Percentiles rank a stretch among this genome's conserved stretches.
phyloP scores from a whole-genome alignment of 2,113 vertebrate species.

The Hipposideros armiger region DNA sequence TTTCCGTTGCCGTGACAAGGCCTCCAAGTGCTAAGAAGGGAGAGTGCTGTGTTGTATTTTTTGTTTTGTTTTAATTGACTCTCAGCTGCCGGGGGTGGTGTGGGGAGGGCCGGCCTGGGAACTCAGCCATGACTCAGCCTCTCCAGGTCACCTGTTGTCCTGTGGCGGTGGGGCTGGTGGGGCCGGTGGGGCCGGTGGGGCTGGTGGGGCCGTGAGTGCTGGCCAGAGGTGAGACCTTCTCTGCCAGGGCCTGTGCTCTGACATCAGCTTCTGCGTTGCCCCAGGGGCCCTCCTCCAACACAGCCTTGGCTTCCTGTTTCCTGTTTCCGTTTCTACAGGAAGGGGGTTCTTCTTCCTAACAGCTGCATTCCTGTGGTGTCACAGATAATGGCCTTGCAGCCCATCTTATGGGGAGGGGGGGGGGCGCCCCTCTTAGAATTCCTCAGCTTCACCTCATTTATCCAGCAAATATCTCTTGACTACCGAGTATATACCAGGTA shows the following conservation, averaged over 20 bases:
- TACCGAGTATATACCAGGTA: not conserved
- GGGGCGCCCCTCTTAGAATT: not conserved
- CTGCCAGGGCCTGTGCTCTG: not conserved
- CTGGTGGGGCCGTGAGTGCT: no score
- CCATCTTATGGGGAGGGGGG: not conserved
- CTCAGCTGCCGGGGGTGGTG: not conserved
- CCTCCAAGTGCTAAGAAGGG: conserved; percentile 47
- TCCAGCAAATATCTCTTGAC: fast-evolving
- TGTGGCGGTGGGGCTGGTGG: no score
- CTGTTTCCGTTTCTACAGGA: not conserved
- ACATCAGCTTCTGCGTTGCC: not conserved
- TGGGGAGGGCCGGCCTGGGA: not conserved
- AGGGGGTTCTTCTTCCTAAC: not conserved
- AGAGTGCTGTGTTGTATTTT: not conserved
- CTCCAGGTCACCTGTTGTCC: not conserved
- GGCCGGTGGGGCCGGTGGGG: no score
- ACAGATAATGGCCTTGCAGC: not conserved
- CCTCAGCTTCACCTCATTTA: not conserved
- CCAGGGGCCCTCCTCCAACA: not conserved
- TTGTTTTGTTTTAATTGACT: not conserved
- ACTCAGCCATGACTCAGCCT: not conserved
- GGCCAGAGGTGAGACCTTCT: not conserved
- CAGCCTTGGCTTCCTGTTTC: not conserved
- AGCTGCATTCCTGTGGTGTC: not conserved
- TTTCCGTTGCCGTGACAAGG: conserved; percentile 9